Conservation (phyloP, 2,113 vertebrate genomes). For the Trichechus manatus region DNA sequence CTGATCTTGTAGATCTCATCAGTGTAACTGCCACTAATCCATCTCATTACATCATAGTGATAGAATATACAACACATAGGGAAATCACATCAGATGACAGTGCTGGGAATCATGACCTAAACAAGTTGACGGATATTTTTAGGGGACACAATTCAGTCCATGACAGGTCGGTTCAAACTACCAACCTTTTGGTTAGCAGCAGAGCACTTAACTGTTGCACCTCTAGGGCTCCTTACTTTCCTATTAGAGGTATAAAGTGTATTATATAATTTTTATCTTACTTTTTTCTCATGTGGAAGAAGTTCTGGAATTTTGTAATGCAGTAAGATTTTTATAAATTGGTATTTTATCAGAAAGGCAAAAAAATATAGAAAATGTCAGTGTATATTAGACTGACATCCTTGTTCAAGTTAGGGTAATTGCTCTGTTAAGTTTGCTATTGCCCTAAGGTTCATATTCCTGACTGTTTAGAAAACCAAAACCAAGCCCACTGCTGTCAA, state of each 20-base stretch:
- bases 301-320: constrained; percentile 5
- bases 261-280: not conserved
- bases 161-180: too few species aligned
- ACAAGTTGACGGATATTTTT: too few species aligned
- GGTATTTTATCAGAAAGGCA: not conserved
- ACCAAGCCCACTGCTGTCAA: too few species aligned
- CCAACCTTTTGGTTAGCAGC: too few species aligned
- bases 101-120: too few species aligned
- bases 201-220: too few species aligned
- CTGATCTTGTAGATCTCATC: too few species aligned
- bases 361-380: not conserved
- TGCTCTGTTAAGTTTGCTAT: not conserved
- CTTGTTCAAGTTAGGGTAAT: not conserved
- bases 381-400: not conserved
- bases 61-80: too few species aligned
- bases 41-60: too few species aligned
- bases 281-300: constrained; percentile 39
- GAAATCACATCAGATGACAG: too few species aligned
- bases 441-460: not conserved
- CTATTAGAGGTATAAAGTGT: not conserved
- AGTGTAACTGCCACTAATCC: too few species aligned
- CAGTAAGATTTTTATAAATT: constrained; percentile 21
- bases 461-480: not conserved
- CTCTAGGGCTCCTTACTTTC: not conserved
- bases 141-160: too few species aligned